These are phyloP conservation scores for Cephus pulcher DNA, from an alignment of 2,888 invertebrate genomes.

Conservation along the genomic window DNA sequence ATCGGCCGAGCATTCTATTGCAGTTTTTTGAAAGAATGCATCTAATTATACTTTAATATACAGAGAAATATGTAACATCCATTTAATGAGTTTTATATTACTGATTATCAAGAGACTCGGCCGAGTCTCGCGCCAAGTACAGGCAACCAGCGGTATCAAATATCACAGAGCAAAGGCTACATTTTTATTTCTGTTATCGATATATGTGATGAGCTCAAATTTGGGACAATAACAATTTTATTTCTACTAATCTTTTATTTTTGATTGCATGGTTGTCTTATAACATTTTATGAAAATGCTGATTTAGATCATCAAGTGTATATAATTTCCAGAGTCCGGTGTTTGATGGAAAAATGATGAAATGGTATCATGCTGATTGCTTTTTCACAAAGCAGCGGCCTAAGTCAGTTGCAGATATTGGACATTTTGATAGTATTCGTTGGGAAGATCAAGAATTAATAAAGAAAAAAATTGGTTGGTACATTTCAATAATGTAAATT, in stretches of 20 bases:
- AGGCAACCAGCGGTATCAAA: too few species aligned
- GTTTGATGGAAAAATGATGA: conserved; percentile 87
- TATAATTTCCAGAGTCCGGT: conserved; percentile 77
- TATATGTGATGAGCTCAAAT: neutral
- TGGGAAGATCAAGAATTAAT: conserved; percentile 88
- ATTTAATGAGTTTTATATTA: neutral
- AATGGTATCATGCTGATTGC: conserved; percentile 90
- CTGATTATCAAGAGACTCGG: neutral
- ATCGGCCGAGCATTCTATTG: neutral
- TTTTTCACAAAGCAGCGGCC: conserved; percentile 88
- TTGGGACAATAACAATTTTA: neutral
- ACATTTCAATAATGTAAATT: conserved; percentile 4
- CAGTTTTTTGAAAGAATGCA: neutral
- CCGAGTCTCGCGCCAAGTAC: too few species aligned
- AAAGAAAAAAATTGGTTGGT: conserved; percentile 75
- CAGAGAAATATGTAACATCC: too few species aligned
- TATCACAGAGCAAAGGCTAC: neutral
- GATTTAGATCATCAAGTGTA: neutral
- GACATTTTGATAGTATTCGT: conserved; percentile 81
- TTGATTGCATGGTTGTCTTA: neutral
- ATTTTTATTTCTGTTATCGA: neutral
- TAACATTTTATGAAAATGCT: conserved; percentile 18
- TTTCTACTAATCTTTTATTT: neutral
- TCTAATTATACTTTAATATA: too few species aligned
- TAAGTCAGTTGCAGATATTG: conserved; percentile 80